Percentiles rank a stretch among this genome's conserved stretches.
phyloP scores from a whole-genome alignment of 2,888 invertebrate genomes.

The Himalopsyche anomala region DNA sequence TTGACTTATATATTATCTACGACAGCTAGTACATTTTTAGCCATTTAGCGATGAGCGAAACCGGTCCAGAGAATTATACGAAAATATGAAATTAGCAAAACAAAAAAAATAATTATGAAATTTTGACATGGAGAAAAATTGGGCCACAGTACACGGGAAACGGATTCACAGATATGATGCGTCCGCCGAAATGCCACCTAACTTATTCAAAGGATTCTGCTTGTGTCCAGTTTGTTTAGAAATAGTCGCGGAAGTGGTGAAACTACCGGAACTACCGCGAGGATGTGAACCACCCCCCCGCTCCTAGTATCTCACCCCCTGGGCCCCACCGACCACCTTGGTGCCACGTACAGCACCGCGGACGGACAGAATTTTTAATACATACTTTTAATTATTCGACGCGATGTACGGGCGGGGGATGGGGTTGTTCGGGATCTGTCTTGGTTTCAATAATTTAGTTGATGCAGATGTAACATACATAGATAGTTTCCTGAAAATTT shows the following conservation, averaged over 20 bases:
- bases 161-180: conserved; percentile 13
- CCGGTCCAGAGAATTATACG: no score
- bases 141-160: conserved; percentile 23
- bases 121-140: no score
- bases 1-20: no score
- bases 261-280: conserved; percentile 12
- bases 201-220: conserved; percentile 8
- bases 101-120: no score
- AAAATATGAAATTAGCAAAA: no score
- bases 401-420: conserved; percentile 42
- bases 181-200: conserved; percentile 16
- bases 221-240: conserved; percentile 13
- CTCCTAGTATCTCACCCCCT: conserved; percentile 24
- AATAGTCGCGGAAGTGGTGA: conserved; percentile 21
- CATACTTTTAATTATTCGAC: conserved; percentile 63
- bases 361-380: conserved; percentile 67
- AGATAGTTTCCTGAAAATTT: no score
- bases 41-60: no score
- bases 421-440: neutral
- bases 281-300: conserved; percentile 65
- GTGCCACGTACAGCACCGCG: conserved; percentile 71
- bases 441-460: no score
- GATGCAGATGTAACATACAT: no score
- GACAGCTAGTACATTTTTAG: no score
- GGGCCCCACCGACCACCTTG: conserved; percentile 66